Conservation (phyloP, 1,140 invertebrate genomes). For the Drosophila gunungcola region DNA sequence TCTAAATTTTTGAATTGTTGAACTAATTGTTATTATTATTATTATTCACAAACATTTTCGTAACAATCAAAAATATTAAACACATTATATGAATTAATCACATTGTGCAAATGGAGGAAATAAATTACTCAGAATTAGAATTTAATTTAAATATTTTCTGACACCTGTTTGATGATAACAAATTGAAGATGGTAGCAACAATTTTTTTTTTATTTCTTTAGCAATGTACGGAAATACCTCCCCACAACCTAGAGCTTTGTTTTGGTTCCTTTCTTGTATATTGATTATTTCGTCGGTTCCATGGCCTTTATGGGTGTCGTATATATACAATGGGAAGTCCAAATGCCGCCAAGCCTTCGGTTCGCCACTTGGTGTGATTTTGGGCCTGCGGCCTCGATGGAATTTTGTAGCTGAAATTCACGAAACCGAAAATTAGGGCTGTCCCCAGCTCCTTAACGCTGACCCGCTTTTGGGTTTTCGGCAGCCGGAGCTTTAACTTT, state of each 20-base stretch:
- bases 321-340: constrained; percentile 6
- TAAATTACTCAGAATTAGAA: too few relatives aligned
- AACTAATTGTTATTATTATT: too few relatives aligned
- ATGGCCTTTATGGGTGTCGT: constrained; percentile 29
- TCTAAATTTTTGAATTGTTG: too few relatives aligned
- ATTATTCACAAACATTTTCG: too few relatives aligned
- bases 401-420: constrained; percentile 43
- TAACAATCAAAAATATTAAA: too few relatives aligned
- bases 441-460: constrained; percentile 29
- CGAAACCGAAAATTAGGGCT: constrained; percentile 43
- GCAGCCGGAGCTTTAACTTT: constrained; percentile 27
- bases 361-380: constrained; percentile 38
- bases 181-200: not conserved
- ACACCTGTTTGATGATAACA: not conserved
- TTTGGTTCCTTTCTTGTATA: constrained; percentile 38
- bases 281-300: constrained; percentile 41
- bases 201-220: not conserved
- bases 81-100: too few relatives aligned
- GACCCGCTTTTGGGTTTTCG: constrained; percentile 32
- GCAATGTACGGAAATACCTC: constrained; percentile 1
- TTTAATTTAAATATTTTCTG: not conserved
- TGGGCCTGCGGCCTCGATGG: constrained; percentile 26
- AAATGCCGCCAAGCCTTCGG: constrained; percentile 35
- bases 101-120: too few relatives aligned
- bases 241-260: constrained; percentile 15